Conservation (phyloP, 2,888 invertebrate species). For the Dryococelus australis region DNA sequence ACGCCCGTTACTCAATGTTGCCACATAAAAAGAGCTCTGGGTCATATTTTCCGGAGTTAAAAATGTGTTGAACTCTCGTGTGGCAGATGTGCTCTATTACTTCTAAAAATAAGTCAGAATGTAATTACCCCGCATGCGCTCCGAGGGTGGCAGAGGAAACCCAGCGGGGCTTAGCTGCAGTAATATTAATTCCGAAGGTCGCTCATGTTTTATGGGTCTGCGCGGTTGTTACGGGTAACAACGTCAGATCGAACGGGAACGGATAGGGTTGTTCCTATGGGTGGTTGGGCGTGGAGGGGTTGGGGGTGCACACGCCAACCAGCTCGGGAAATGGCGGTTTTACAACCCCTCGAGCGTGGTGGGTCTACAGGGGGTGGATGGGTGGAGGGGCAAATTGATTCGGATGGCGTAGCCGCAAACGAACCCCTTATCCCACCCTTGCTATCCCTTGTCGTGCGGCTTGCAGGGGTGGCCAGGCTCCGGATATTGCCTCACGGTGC, state of each 20-base stretch:
- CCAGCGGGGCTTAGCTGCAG: neutral
- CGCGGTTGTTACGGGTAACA: neutral
- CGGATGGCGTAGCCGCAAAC: slow-evolving; percentile 1
- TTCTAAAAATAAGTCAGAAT: too few relatives aligned
- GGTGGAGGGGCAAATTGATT: neutral
- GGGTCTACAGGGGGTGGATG: neutral
- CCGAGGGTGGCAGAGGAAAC: too few relatives aligned
- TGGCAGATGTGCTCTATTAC: too few relatives aligned
- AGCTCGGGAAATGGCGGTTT: slow-evolving; percentile 16
- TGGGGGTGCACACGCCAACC: neutral
- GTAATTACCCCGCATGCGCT: too few relatives aligned
- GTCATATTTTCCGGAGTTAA: too few relatives aligned
- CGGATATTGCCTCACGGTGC: too few relatives aligned
- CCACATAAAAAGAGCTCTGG: too few relatives aligned
- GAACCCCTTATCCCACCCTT: neutral
- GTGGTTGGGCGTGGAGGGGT: neutral
- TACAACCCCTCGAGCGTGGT: neutral
- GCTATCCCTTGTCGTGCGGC: neutral
- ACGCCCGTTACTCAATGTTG: too few relatives aligned
- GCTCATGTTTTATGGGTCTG: neutral
- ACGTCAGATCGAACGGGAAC: neutral
- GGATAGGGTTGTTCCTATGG: neutral
- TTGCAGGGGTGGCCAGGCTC: neutral
- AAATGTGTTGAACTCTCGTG: too few relatives aligned
- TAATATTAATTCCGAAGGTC: neutral